Evolutionary conservation across 2,888 invertebrate genomes (phyloP).

Genomic region (Sipunculus nudus): DNA sequence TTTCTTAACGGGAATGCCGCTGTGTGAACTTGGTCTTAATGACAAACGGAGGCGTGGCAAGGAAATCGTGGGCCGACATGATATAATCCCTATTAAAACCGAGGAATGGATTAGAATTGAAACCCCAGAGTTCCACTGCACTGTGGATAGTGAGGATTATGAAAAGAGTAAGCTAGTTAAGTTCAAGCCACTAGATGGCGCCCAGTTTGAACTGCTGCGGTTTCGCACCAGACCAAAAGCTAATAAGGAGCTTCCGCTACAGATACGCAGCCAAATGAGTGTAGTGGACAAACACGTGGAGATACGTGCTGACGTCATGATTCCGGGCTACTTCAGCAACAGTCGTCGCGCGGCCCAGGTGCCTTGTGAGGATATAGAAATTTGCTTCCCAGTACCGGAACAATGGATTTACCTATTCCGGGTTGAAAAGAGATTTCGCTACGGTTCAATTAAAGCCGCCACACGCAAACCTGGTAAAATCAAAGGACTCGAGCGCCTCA

Average conservation of each 20-base stretch:
- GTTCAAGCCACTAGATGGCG: constrained; percentile 90
- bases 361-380: constrained; percentile 81
- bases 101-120: constrained; percentile 99
- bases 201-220: constrained; percentile 95
- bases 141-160: constrained; percentile 91
- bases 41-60: constrained; percentile 97
- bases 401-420: constrained; percentile 99
- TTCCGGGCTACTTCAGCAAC: constrained; percentile 95
- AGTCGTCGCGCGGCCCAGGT: constrained; percentile 91
- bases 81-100: constrained; percentile 91
- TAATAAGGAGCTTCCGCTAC: constrained; percentile 90
- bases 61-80: constrained; percentile 98
- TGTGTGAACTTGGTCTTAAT: constrained; percentile 95
- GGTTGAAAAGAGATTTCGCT: constrained; percentile 96
- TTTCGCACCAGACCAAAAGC: constrained; percentile 83
- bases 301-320: constrained; percentile 91
- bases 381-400: constrained; percentile 93
- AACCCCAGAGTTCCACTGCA: constrained; percentile 91
- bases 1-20: constrained; percentile 92
- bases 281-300: constrained; percentile 77
- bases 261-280: constrained; percentile 84
- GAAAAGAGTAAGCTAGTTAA: constrained; percentile 70
- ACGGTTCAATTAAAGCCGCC: constrained; percentile 95
- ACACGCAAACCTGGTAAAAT: constrained; percentile 71
- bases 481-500: constrained; percentile 67